Evolutionary conservation across 2,113 vertebrate species (phyloP).

Genomic region (Galbula dea): DNA sequence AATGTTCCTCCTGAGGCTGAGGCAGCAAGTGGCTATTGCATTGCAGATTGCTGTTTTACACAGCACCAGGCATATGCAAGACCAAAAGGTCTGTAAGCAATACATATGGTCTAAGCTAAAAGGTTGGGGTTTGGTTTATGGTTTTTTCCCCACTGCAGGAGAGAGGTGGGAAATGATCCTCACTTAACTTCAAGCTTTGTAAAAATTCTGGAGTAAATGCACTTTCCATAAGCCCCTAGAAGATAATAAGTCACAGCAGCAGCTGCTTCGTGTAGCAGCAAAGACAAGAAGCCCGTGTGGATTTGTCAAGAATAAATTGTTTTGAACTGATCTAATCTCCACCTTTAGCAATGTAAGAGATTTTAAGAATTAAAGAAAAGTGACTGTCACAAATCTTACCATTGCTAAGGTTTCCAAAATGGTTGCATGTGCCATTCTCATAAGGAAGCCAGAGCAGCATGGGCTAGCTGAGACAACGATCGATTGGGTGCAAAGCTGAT

Average conservation of each 20-base stretch:
- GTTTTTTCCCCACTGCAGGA: not conserved
- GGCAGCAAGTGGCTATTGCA: not conserved
- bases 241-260: not conserved
- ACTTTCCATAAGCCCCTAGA: not conserved
- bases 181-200: not conserved
- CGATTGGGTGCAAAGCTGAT: not conserved
- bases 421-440: not conserved
- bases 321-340: constrained; percentile 26
- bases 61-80: not conserved
- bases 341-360: not conserved
- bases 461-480: not conserved
- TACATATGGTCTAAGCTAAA: not conserved
- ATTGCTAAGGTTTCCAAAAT: not conserved
- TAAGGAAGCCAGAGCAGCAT: not conserved
- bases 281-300: not conserved
- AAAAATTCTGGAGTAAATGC: not conserved
- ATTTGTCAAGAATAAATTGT: constrained; percentile 33
- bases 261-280: not conserved
- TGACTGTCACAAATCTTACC: not conserved
- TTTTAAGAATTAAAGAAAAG: not conserved
- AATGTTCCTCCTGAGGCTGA: not conserved
- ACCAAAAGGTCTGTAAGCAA: not conserved
- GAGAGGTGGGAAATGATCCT: not conserved
- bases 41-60: not conserved
- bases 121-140: not conserved